Conservation (phyloP, 2,113 vertebrate genomes). For the Origma solitaria region DNA sequence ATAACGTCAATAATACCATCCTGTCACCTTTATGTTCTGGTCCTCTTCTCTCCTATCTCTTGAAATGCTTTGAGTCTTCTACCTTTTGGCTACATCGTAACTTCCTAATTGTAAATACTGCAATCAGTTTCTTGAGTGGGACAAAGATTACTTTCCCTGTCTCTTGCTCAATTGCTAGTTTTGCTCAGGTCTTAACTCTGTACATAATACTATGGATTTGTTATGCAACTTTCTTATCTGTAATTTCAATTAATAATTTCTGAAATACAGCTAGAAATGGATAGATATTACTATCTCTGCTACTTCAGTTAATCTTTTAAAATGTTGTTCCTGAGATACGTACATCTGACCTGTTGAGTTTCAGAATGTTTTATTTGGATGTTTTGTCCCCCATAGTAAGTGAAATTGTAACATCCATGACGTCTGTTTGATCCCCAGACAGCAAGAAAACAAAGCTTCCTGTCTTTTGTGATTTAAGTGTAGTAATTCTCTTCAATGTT, state of each 20-base stretch:
- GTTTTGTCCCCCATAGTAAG: not conserved
- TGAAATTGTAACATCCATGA: not conserved
- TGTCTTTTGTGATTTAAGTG: not conserved
- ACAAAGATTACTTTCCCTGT: not conserved
- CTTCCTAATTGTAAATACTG: slow-evolving; percentile 29
- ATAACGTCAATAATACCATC: slow-evolving; percentile 18
- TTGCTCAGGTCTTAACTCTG: not conserved
- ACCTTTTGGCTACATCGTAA: not conserved
- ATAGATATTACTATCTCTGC: not conserved
- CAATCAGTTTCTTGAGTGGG: slow-evolving; percentile 6
- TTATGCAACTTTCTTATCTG: not conserved
- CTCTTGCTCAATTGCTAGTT: not conserved
- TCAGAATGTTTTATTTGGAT: not conserved
- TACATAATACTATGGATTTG: not conserved
- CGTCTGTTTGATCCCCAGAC: not conserved
- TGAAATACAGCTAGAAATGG: not conserved
- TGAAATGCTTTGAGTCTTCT: slow-evolving; percentile 41
- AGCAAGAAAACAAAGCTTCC: not conserved
- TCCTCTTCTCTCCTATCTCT: slow-evolving; percentile 30
- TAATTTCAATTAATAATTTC: not conserved
- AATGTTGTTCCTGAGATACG: not conserved
- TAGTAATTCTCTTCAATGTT: not conserved
- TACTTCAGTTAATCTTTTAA: not conserved
- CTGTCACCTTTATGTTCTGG: slow-evolving; percentile 35
- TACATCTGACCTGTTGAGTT: not conserved